phyloP scores from a whole-genome alignment of 1,140 invertebrate species.

The Achroia grisella region DNA sequence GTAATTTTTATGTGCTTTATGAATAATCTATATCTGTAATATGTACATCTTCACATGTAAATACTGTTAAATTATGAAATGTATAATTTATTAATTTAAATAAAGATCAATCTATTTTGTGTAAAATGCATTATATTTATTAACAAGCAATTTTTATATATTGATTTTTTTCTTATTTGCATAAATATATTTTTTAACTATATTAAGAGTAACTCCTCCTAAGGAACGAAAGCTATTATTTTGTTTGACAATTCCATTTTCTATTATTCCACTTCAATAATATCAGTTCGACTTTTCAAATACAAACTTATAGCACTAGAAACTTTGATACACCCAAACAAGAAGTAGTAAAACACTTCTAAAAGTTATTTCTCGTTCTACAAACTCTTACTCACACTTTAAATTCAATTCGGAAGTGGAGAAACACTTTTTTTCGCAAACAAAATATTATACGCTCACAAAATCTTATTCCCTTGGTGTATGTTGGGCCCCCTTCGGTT shows the following conservation, averaged over 20 bases:
- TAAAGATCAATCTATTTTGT: too few relatives aligned
- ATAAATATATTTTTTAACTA: too few relatives aligned
- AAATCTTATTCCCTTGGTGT: constrained; percentile 45
- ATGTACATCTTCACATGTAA: too few relatives aligned
- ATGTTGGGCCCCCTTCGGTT: constrained; percentile 24
- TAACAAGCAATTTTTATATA: too few relatives aligned
- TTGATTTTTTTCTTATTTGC: too few relatives aligned
- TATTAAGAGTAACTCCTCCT: too few relatives aligned
- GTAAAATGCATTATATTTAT: too few relatives aligned
- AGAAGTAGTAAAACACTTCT: constrained; percentile 19
- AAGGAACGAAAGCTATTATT: too few relatives aligned
- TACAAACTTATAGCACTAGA: constrained; percentile 8
- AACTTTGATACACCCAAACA: constrained; percentile 16
- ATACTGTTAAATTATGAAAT: too few relatives aligned
- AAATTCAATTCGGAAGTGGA: constrained; percentile 36
- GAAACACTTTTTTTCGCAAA: constrained; percentile 26
- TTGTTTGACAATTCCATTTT: background rate
- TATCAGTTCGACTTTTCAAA: constrained; percentile 5
- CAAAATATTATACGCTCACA: constrained; percentile 38
- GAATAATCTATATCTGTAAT: too few relatives aligned
- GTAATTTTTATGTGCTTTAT: too few relatives aligned
- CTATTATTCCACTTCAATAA: background rate
- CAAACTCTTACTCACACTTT: constrained; percentile 15
- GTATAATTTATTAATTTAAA: too few relatives aligned
- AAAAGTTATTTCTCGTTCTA: constrained; percentile 17